phyloP scores from a whole-genome alignment of 53 echinoderm and acorn worm genomes.

The Hippasteria phrygiana region DNA sequence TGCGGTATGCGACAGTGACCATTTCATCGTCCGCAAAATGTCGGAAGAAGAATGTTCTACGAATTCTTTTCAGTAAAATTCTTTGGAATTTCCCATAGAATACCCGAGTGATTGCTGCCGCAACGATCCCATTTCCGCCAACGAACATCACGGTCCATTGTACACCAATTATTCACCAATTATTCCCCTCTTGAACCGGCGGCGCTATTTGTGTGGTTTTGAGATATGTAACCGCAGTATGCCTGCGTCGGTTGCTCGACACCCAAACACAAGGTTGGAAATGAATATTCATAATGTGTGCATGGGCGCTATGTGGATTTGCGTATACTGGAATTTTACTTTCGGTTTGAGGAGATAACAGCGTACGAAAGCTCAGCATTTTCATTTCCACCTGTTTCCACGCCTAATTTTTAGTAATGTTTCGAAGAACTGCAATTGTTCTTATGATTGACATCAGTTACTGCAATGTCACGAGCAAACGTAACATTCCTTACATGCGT shows the following conservation, averaged over 20 bases:
- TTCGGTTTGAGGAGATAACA: neutral
- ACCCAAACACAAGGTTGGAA: neutral
- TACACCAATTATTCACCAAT: neutral
- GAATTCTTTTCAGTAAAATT: no score
- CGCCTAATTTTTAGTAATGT: no score
- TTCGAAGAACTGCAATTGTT: no score
- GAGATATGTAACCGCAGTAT: neutral
- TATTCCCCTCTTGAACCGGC: neutral
- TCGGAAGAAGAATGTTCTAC: no score
- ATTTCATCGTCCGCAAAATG: no score
- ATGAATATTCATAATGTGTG: neutral
- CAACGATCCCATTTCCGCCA: neutral
- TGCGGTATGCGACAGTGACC: no score
- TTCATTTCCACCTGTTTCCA: no score
- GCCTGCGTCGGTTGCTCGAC: neutral
- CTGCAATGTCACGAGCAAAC: no score
- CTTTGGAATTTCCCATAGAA: no score
- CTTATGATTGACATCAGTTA: no score
- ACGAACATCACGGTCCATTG: neutral
- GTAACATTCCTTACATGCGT: no score
- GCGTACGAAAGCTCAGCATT: no score
- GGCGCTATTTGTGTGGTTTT: neutral
- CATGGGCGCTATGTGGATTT: neutral
- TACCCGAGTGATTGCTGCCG: neutral
- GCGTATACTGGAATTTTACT: neutral